Base-by-base conservation (phyloP, 2,797 vertebrate genomes). In the Sylvilagus floridanus region DNA sequence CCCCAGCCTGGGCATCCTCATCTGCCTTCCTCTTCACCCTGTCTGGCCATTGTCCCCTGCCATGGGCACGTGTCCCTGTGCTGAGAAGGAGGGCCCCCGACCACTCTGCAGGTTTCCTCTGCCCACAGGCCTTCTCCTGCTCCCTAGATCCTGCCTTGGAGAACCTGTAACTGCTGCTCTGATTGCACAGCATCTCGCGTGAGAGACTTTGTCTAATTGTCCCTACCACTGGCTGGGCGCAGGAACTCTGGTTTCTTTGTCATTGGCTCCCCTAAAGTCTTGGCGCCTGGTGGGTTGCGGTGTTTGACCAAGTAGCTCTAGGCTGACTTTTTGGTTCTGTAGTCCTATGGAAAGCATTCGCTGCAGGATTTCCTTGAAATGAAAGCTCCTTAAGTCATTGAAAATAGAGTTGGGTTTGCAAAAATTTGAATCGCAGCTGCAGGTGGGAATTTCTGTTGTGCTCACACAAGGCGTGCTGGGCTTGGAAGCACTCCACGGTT, bases 401-500 rank as follows among this genome's bases (percentile, higher is more conserved):
- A 37, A 71, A 79, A 21, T 71, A 73, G 30, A 19, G 78, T 78
- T 28, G 12, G 57, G 24, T 68, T 90, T 81, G n/a, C 32, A 77
- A 82, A 81, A n/a, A 62, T 76, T 37, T 28, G 77, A 88, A 63
- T 68, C 50, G n/a, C 24, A 89, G 88, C 68, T 47, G 28, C 65
- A 63, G 42, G 5, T 22, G 37, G 28, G 16, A 71, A 17, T 21
- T 72, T 83, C n/a, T 79, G 13, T 78, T 84, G 28, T 84, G 62
- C 30, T 73, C 37, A 63, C 73, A 77, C 54, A 57, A 65, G 66
- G 63, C 47, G 8, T 8, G 16, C 28, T 32, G 17, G n/a, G 22
- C 30, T 78, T 95, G 94, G 76, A 97, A 89, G 81, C 35, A 95
- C 26, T 57, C 17, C 50, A 35, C 60, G 75, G 92, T 87, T 91